These are phyloP conservation scores for Lasioglossum oenotherae DNA, from an alignment of 2,888 invertebrate species.

Conservation along the genomic window DNA sequence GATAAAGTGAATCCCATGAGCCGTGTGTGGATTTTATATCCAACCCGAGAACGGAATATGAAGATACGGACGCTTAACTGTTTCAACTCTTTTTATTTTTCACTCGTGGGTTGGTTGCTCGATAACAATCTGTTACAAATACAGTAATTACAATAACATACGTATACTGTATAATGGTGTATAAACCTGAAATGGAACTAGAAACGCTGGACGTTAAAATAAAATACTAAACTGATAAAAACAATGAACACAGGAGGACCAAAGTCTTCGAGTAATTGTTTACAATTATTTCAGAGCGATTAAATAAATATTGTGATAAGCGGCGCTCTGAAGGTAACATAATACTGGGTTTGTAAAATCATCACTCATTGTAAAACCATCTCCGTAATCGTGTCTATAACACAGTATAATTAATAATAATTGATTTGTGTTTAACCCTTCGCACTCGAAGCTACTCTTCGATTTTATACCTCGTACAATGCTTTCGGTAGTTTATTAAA, in stretches of 20 bases:
- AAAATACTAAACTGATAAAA: conserved; percentile 24
- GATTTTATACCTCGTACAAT: too few relatives aligned
- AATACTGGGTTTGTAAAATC: too few relatives aligned
- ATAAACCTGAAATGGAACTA: not conserved
- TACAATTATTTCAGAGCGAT: not conserved
- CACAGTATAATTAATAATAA: not conserved
- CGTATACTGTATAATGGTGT: conserved; percentile 4
- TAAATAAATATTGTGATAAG: not conserved
- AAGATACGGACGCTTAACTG: conserved; percentile 1
- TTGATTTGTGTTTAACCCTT: not conserved
- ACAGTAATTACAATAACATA: conserved; percentile 63
- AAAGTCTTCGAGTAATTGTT: not conserved
- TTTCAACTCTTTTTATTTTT: conserved; percentile 45
- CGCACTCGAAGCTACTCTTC: too few relatives aligned
- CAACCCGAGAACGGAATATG: too few relatives aligned
- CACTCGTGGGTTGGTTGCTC: conserved; percentile 52
- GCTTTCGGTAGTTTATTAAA: too few relatives aligned
- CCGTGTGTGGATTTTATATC: not conserved
- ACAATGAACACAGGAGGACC: not conserved
- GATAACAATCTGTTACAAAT: conserved; percentile 57
- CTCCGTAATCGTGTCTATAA: not conserved
- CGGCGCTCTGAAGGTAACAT: too few relatives aligned
- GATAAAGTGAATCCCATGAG: not conserved
- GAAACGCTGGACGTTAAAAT: conserved; percentile 18
- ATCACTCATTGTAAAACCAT: not conserved